These are phyloP conservation scores for Leptobrachium leishanense DNA, from an alignment of 2,113 vertebrate genomes.

Conservation along the genomic window DNA sequence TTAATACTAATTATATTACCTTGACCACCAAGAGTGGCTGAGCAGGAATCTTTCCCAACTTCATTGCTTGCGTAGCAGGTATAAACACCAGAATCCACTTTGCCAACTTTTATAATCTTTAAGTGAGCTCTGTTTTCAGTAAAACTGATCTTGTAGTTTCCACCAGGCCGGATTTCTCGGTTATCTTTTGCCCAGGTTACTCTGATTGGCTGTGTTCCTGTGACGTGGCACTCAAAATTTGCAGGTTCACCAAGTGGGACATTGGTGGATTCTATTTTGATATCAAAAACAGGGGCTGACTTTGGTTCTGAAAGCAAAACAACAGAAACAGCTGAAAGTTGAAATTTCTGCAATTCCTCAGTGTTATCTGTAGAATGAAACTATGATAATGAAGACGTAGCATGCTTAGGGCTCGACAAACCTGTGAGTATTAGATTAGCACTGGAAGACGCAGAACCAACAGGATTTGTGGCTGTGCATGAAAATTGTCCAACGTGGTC, in stretches of 20 bases:
- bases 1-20: conserved; percentile 65
- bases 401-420: conserved; percentile 63
- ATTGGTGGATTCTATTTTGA: conserved; percentile 80
- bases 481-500: conserved; percentile 86
- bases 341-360: conserved; percentile 14
- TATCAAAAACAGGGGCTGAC: conserved; percentile 89
- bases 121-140: conserved; percentile 81
- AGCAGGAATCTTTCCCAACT: conserved; percentile 86
- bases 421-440: conserved; percentile 92
- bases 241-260: conserved; percentile 83
- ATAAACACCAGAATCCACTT: conserved; percentile 84
- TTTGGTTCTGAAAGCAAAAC: conserved; percentile 82
- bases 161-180: conserved; percentile 89
- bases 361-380: not conserved
- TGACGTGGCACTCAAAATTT: conserved; percentile 89
- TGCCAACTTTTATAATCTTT: conserved; percentile 85
- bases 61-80: conserved; percentile 88
- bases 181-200: conserved; percentile 97
- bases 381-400: not conserved
- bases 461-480: conserved; percentile 87
- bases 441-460: conserved; percentile 89
- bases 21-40: conserved; percentile 89
- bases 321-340: conserved; percentile 20
- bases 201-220: conserved; percentile 87
- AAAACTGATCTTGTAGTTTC: conserved; percentile 91